phyloP scores from a whole-genome alignment of 2,888 invertebrate species.

The Rhopalosiphum nymphaeae region DNA sequence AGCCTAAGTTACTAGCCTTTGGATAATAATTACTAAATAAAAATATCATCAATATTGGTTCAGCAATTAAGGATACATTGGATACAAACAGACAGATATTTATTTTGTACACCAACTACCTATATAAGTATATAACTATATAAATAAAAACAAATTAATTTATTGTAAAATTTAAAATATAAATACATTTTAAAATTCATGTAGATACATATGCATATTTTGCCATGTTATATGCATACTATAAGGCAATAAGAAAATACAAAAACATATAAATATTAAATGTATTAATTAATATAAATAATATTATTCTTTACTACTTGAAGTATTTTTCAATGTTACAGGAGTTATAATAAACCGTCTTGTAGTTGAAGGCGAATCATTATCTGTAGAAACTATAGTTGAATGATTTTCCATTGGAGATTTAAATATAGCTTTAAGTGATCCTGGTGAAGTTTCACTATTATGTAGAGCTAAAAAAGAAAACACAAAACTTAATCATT shows the following conservation, averaged over 20 bases:
- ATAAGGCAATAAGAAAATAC: not conserved
- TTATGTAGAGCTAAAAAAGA: not conserved
- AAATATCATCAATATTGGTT: too few relatives aligned
- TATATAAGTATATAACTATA: not conserved
- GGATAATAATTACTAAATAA: too few relatives aligned
- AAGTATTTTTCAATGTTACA: constrained; percentile 23
- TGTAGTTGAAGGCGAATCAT: not conserved
- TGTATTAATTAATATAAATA: not conserved
- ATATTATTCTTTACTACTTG: constrained; percentile 10
- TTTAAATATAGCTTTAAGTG: constrained; percentile 17
- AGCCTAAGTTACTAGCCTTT: too few relatives aligned
- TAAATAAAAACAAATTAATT: not conserved
- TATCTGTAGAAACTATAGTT: not conserved
- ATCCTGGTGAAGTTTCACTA: constrained; percentile 26
- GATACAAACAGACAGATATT: too few relatives aligned
- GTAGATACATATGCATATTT: not conserved
- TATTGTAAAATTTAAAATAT: not conserved
- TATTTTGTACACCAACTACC: not conserved
- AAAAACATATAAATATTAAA: not conserved
- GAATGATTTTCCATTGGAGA: constrained; percentile 41
- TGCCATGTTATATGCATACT: not conserved
- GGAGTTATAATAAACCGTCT: constrained; percentile 47
- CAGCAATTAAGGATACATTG: too few relatives aligned
- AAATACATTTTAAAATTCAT: not conserved
- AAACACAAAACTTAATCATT: not conserved